Evolutionary conservation across 2,888 invertebrate genomes (phyloP), one percentile per base, ranked within the genome.

Genomic region (Acanthosepion lycidas): DNA sequence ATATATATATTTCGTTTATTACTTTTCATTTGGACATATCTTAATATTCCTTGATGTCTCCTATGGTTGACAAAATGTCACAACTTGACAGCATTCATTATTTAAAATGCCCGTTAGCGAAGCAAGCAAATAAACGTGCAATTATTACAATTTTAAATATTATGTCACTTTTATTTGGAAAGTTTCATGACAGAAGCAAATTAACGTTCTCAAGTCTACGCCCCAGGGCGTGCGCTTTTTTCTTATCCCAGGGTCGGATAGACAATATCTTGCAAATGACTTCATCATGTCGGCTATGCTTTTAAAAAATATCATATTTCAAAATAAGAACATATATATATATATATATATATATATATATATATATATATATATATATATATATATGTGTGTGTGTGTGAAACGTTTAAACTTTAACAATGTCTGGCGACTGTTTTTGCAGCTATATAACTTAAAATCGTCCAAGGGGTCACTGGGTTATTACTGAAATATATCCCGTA

Each of bases 131-230:
- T 78, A 15, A 78, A 15, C 78, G 78, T 33, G 78, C 78, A 78
- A 78, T 78, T 78, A 78, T 78, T 78, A 78, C 78, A 78, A 78
- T 78, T 78, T 78, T n/a, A 78, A 78, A 78, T 78, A 78, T 78
- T n/a, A 78, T 78, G 78, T 78, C 78, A 78, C 23, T 78, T 33
- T 15, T 78, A 78, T 33, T n/a, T 78, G n/a, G n/a, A 9, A 78
- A 33, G n/a, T 78, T n/a, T n/a, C 78, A 33, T 78, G 78, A 78
- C 78, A 78, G 78, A 78, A 78, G 3, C 78, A 78, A 78, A 78
- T 78, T 78, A 78, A n/a, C 78, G 33, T 78, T 78, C n/a, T 33
- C n/a, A 78, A 78, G n/a, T n/a, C n/a, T 78, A 33, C 15, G n/a
- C 78, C 78, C 1, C 78, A 20, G 4, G 78, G n/a, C 42, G n/a